Base-by-base conservation (phyloP, 2,113 vertebrate genomes). In the Gopherus flavomarginatus region DNA sequence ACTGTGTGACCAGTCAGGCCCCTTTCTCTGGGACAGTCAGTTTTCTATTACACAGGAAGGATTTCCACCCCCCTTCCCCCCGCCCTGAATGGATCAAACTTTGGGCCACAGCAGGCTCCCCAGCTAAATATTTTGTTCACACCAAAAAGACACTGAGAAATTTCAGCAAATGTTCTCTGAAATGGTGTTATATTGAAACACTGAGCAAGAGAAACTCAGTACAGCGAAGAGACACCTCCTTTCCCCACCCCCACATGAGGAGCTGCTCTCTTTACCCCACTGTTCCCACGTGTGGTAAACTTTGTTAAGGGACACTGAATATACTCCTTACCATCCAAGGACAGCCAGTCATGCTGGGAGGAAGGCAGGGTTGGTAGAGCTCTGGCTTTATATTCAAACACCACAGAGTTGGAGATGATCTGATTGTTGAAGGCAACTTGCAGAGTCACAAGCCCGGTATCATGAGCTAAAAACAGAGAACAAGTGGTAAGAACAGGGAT, bases 341-440 rank as follows among this genome's bases (percentile, higher is more conserved):
- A 99, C 93, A 99, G 99, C 99, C 99, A 99, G 98, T 99, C 99
- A 85, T 99, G 99, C 98, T 99, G 99, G 53, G 99, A 99, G 89
- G 99, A 99, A 84, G 99, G 99, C 97, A 99, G 99, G 38, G 99
- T 99, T 85, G 99, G 99, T 96, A 99, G 98, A 79, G 99, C 99
- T 86, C 99, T 99, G 62, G 99, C 99, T 98, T 99, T 99, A 97
- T 99, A 99, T 97, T 99, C 99, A 97, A 99, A 99, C 95, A 99
- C 99, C 98, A 99, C 99, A 0, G 99, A 99, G 98, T 99, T 99
- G 96, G 99, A 99, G 99, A 99, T 99, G 98, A 99, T 99, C 98
- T 99, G 99, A 98, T 98, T 99, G 98, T 99, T 99, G 98, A 99
- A 99, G 96, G 99, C 99, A 98, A 99, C 99, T 98, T 99, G 99